Evolutionary conservation across 2,113 vertebrate species (phyloP).

Genomic region (Prionailurus bengalensis): DNA sequence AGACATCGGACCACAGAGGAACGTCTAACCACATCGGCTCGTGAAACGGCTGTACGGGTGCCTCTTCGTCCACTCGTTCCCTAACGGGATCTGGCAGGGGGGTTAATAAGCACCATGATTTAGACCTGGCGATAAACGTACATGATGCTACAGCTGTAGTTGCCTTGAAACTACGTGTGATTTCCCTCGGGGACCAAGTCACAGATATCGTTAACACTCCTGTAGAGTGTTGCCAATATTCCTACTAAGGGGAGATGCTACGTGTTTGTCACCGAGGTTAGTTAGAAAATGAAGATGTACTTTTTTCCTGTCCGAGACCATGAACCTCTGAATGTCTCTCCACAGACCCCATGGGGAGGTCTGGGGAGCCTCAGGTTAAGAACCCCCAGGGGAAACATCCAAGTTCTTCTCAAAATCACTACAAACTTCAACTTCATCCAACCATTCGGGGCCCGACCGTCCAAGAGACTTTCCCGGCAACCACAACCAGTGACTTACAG

Average conservation of each 20-base stretch:
- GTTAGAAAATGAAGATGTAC: not conserved
- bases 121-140: not conserved
- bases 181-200: not conserved
- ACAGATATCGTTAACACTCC: no score
- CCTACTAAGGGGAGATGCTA: not conserved
- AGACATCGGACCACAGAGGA: not conserved
- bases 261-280: not conserved
- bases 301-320: not conserved
- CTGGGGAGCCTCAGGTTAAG: not conserved
- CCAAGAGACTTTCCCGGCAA: not conserved
- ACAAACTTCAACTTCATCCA: not conserved
- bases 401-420: conserved; percentile 22
- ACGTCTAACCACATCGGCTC: not conserved
- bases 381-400: not conserved
- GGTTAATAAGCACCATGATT: not conserved
- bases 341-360: not conserved
- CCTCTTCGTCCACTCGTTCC: not conserved
- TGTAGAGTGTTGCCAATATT: not conserved
- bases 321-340: not conserved
- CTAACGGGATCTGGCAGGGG: not conserved
- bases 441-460: not conserved
- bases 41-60: not conserved
- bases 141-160: accelerated
- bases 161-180: not conserved
- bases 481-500: not conserved